These are phyloP conservation scores for Hylomyscus alleni DNA, from an alignment of 2,797 vertebrate genomes.

Conservation along the genomic window DNA sequence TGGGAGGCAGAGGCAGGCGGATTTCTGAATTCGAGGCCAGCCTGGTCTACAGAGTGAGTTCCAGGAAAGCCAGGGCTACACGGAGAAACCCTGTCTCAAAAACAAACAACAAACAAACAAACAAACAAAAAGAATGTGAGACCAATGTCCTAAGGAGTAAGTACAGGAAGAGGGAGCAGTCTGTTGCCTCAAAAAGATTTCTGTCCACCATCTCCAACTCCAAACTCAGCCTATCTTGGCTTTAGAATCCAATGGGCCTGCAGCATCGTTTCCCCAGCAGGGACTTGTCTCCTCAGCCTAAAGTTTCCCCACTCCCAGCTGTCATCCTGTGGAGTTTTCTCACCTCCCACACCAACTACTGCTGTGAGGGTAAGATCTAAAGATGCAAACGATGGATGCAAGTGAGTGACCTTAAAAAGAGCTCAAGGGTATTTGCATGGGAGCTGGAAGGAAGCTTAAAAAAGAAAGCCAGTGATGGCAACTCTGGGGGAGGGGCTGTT, in stretches of 20 bases:
- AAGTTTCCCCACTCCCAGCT: not conserved
- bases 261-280: not conserved
- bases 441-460: constrained; percentile 1
- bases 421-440: constrained; percentile 37
- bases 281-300: not conserved
- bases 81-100: no score
- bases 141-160: not conserved
- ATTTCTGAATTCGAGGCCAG: no score
- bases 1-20: no score
- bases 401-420: not conserved
- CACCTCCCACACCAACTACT: not conserved
- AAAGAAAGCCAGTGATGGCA: not conserved
- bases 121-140: not conserved
- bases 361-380: not conserved
- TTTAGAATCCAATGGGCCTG: not conserved
- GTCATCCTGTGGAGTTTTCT: not conserved
- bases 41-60: no score
- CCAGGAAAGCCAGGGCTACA: no score
- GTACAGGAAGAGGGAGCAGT: not conserved
- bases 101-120: no score
- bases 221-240: not conserved
- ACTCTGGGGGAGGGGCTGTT: constrained; percentile 28
- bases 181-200: not conserved
- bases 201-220: not conserved
- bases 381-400: not conserved